Conservation (phyloP, 2,113 vertebrate species). For the Budorcas taxicolor region DNA sequence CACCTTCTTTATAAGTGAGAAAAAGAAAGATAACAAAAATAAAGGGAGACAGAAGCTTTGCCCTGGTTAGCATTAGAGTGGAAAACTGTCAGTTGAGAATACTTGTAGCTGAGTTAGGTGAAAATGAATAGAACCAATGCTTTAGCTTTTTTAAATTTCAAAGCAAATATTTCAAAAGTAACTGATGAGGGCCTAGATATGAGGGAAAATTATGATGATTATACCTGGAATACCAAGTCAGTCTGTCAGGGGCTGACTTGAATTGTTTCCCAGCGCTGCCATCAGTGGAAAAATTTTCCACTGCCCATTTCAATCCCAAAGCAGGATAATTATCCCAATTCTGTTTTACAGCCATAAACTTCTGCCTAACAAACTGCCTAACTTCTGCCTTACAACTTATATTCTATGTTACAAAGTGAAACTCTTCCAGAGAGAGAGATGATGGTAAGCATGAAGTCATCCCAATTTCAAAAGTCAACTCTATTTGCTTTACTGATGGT, state of each 20-base stretch:
- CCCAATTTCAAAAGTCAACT: not conserved
- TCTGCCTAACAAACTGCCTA: not conserved
- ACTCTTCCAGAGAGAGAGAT: not conserved
- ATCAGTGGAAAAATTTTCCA: not conserved
- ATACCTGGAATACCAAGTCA: not conserved
- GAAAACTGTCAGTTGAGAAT: not conserved
- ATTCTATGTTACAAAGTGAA: not conserved
- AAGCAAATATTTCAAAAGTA: not conserved
- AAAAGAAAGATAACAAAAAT: not conserved
- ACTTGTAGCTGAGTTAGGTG: not conserved
- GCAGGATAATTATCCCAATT: not conserved
- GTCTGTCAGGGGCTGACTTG: not conserved
- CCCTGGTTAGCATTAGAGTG: not conserved
- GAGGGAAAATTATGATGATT: not conserved
- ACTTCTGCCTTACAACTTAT: not conserved
- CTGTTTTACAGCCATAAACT: not conserved
- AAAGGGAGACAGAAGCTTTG: not conserved
- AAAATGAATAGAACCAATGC: not conserved
- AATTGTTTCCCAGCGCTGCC: not conserved
- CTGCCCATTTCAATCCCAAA: not conserved
- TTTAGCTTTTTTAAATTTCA: not conserved
- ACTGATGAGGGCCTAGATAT: not conserved
- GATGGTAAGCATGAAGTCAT: not conserved
- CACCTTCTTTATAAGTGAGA: not conserved
- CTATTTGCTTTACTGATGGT: not conserved